These are phyloP conservation scores for Quadriops clusia DNA, from an alignment of 2,888 invertebrate species.

Conservation along the genomic window DNA sequence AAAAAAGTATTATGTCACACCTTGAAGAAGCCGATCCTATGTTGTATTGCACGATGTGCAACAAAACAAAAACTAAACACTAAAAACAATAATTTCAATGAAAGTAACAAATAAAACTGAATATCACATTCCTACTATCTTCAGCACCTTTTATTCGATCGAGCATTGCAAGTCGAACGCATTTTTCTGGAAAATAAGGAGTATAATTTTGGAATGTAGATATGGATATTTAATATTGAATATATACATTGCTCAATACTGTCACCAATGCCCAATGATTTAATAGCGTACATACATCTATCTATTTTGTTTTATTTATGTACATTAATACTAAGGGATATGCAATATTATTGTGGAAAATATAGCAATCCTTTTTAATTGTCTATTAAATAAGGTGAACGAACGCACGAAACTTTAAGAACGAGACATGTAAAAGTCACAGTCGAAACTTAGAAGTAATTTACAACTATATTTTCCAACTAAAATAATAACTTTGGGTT, in stretches of 20 bases:
- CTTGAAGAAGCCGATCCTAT: slow-evolving; percentile 30
- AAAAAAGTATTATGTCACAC: slow-evolving; percentile 34
- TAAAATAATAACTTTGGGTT: neutral
- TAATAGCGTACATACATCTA: slow-evolving; percentile 16
- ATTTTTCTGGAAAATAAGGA: slow-evolving; percentile 7
- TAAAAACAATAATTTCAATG: slow-evolving; percentile 31
- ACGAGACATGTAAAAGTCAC: slow-evolving; percentile 1
- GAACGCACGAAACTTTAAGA: slow-evolving; percentile 1
- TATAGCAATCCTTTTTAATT: slow-evolving; percentile 9
- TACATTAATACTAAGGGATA: slow-evolving; percentile 15
- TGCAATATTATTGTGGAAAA: slow-evolving; percentile 13
- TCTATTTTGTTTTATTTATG: slow-evolving; percentile 13
- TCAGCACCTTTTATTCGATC: slow-evolving; percentile 31
- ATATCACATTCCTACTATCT: slow-evolving; percentile 35
- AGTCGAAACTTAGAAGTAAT: slow-evolving; percentile 4
- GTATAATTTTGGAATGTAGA: slow-evolving; percentile 23
- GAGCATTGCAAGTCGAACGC: slow-evolving; percentile 8
- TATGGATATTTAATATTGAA: slow-evolving; percentile 18
- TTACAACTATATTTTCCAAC: slow-evolving; percentile 2
- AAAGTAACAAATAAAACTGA: slow-evolving; percentile 34
- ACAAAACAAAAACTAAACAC: slow-evolving; percentile 27
- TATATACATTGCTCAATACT: slow-evolving; percentile 15
- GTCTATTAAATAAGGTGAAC: slow-evolving; percentile 8
- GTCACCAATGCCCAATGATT: slow-evolving; percentile 21
- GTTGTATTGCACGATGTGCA: slow-evolving; percentile 34